Percentiles rank a stretch among this genome's conserved stretches.
Conservation (phyloP, 1,140 invertebrate genomes). For the Zophobas atratus region DNA sequence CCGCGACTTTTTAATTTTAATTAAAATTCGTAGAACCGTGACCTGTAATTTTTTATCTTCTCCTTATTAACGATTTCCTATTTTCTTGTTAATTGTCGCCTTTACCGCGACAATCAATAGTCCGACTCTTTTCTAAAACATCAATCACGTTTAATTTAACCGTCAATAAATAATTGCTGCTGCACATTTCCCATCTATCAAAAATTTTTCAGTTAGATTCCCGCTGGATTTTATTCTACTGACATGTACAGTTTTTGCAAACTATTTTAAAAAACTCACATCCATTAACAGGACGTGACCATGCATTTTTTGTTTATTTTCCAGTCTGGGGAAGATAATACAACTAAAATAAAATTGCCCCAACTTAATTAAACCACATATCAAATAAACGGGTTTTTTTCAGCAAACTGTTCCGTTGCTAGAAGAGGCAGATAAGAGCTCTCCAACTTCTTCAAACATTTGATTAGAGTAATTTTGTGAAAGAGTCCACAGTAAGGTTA, state of each 20-base stretch:
- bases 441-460: constrained; percentile 23
- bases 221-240: constrained; percentile 16
- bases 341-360: constrained; percentile 16
- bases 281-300: constrained; percentile 22
- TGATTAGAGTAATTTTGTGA: constrained; percentile 23
- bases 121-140: constrained; percentile 3
- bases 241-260: constrained; percentile 13
- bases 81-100: constrained; percentile 13
- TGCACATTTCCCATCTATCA: constrained; percentile 20
- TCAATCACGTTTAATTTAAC: constrained; percentile 9
- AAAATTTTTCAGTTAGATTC: constrained; percentile 10
- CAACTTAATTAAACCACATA: constrained; percentile 32
- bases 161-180: constrained; percentile 15
- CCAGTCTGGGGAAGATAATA: not conserved
- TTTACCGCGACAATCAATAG: not conserved
- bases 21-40: constrained; percentile 38
- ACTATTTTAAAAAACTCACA: constrained; percentile 8
- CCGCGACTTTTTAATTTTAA: constrained; percentile 37
- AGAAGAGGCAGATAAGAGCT: constrained; percentile 16
- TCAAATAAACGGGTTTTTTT: constrained; percentile 24
- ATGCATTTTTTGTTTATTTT: not conserved
- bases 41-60: constrained; percentile 28
- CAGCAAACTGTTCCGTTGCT: not conserved
- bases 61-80: constrained; percentile 23
- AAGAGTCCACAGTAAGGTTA: constrained; percentile 5